Evolutionary conservation across 2,797 vertebrate genomes (phyloP).

Genomic region (Spinus olivaceus): DNA sequence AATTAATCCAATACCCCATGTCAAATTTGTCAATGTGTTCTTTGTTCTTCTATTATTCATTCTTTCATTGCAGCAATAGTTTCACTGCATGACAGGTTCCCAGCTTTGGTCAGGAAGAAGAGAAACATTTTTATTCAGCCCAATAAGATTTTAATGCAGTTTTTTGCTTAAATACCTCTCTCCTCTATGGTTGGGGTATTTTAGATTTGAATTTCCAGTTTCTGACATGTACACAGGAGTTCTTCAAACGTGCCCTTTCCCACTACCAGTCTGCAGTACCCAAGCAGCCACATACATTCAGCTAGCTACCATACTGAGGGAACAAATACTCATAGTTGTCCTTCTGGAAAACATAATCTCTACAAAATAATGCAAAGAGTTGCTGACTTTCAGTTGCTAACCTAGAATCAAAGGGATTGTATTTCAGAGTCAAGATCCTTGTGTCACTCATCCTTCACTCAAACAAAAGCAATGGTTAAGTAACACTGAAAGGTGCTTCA

Average conservation of each 20-base stretch:
- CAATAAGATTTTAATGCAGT: neutral
- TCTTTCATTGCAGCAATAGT: neutral
- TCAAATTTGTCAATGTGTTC: neutral
- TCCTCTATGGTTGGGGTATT: neutral
- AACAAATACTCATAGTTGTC: neutral
- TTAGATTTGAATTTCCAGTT: neutral
- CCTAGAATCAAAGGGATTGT: neutral
- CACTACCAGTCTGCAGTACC: rapidly evolving
- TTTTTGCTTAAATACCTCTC: neutral
- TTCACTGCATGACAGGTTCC: neutral
- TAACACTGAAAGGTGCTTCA: neutral
- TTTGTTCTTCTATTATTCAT: neutral
- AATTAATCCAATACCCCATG: neutral
- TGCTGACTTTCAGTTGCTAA: too few species aligned
- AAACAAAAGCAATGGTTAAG: neutral
- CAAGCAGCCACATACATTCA: neutral
- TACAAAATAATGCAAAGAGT: neutral
- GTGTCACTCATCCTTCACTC: neutral
- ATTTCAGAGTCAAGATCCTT: neutral
- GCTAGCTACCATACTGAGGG: rapidly evolving
- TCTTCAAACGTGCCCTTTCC: neutral
- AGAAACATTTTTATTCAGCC: neutral
- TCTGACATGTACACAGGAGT: neutral
- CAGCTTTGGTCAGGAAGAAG: neutral
- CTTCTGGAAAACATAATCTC: neutral